Base-by-base conservation (phyloP, 2,797 vertebrate species). In the Clarias pachynema region DNA sequence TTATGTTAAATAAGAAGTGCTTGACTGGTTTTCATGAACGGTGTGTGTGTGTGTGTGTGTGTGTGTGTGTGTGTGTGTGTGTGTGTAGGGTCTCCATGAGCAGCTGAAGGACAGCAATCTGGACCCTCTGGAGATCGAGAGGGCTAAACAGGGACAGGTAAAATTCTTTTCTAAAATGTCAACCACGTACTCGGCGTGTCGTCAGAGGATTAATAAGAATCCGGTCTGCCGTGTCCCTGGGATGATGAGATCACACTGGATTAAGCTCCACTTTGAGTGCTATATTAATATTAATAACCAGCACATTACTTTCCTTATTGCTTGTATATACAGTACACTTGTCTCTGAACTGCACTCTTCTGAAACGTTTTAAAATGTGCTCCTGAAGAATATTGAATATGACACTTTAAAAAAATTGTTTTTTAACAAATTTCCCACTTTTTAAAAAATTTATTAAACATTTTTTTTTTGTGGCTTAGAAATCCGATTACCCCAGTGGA, bases 101-200 rank as follows among this genome's bases (percentile, higher is more conserved):
- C 97, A 97, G 90, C 88, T 98, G 78, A 89, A 65, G 10, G 95
- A 95, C 77, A 97, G 96, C 89, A 98, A 98, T 94, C 92, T 98
- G 92, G 97, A 98, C 79, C 95, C 96, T 8, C 69, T 95, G 14
- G 97, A 98, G 93, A 90, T 94, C 87, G 96, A 97, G 89, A 96
- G 95, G 89, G 97, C 97, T 37, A 96, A 95, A 89, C 95, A 97
- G 89, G 97, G 97, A 69, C 97, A 96, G 95, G 95, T 96, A 89
- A 5, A 65, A 29, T 29, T 66, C 6, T 12, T 29, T 18, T 62
- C 40, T 31, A 26, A 49, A 65, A n/a, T 3, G 1, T 49, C 24
- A 18, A 16, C 14, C 49, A 53, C 49, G 2, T 53, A 53, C 49
- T 53, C 12, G 49, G 34, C 59, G 29, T 29, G 24, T 63, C 15